phyloP scores from a whole-genome alignment of 2,113 vertebrate species.

The Gorsachius goisagi region DNA sequence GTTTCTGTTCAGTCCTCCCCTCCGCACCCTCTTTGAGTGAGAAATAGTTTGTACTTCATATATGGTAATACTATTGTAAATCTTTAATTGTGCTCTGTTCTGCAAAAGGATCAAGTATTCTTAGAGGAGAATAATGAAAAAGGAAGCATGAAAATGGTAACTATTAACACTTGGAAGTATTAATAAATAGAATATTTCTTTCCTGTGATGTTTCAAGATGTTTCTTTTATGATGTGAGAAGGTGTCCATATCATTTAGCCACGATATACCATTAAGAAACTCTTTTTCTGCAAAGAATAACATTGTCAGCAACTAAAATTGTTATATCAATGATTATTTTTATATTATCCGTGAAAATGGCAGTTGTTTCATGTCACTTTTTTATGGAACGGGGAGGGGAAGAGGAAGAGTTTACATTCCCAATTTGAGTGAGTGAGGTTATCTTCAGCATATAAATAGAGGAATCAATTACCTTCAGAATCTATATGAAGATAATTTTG shows the following conservation, averaged over 20 bases:
- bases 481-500: conserved; percentile 50
- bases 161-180: not conserved
- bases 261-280: not conserved
- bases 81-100: not conserved
- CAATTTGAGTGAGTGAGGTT: not conserved
- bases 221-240: not conserved
- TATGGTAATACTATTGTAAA: not conserved
- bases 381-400: not conserved
- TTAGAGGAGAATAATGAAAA: not conserved
- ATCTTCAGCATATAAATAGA: conserved; percentile 33
- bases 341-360: not conserved
- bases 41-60: not conserved
- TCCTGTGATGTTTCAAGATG: not conserved
- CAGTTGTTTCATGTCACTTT: not conserved
- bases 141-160: not conserved
- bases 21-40: not conserved
- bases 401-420: not conserved
- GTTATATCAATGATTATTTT: not conserved
- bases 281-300: not conserved
- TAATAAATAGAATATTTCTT: not conserved
- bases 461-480: conserved; percentile 52
- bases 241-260: not conserved
- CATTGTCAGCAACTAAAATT: not conserved
- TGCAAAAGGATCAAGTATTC: not conserved
- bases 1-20: not conserved